Evolutionary conservation across 1,140 invertebrate species (phyloP), one percentile per base, ranked within the genome.

Genomic region (Forficula auricularia): DNA sequence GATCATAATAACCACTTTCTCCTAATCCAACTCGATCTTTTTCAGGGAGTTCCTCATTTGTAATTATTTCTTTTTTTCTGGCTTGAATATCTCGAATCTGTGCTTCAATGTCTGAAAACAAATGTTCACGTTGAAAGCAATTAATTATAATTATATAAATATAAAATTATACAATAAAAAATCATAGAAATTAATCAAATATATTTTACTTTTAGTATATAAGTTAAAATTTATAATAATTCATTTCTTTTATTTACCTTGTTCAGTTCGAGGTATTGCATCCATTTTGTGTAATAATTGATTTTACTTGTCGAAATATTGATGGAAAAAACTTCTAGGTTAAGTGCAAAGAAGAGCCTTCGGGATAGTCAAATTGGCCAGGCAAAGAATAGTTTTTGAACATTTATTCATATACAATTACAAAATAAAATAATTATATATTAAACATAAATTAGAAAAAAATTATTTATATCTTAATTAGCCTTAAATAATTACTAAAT

Each of bases 31-130:
- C 84, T 43, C 85, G 75, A 3, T 71, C 68, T 34, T 66, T 69
- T 49, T 81, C 77, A 16, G 69, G 65, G 12, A 67, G 63, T 48
- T 67, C 65, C 56, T 66, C 70, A 38, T 73, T 65, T 6, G 4
- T 27, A 6, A 10, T 27, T n/a, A 73, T 58, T 51, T 81, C 79
- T 53, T 79, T 84, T 58, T 87, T 88, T 53, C 85, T 84, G 16
- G 77, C 73, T 60, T 94, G 90, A 49, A 94, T 78, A 53, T 89
- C 86, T 45, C 75, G 66, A 52, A 94, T 90, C 59, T 92, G 84
- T 18, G 85, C 85, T 65, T 95, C 90, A 57, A 94, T 91, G 58
- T 91, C 89, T 94, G 61, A 12, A 60, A 57, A 46, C 52, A 56
- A 49, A 47, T 34, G 49, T 19, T 35, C 12, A 19, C 7, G n/a